Evolutionary conservation across 2,888 invertebrate genomes (phyloP).

Genomic region (Trissoscelio sp.): DNA sequence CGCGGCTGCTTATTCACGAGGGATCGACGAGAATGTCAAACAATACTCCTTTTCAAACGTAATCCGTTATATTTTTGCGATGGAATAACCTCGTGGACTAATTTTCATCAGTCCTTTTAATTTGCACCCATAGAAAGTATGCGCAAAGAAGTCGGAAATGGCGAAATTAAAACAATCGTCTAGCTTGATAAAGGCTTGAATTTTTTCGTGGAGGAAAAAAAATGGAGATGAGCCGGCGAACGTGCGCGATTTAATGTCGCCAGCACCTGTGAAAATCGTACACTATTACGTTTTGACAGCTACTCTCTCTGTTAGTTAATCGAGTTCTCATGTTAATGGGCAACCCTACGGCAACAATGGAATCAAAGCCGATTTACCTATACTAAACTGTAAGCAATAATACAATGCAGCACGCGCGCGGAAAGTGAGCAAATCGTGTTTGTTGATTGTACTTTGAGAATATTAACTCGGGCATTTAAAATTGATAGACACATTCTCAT

Average conservation of each 20-base stretch:
- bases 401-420: conserved; percentile 35
- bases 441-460: conserved; percentile 48
- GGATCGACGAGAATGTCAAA: conserved; percentile 59
- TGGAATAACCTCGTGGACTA: background rate
- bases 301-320: conserved; percentile 74
- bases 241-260: conserved; percentile 67
- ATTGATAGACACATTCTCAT: conserved; percentile 31
- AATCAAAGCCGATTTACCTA: conserved; percentile 73
- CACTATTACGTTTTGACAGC: conserved; percentile 74
- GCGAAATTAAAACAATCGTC: background rate
- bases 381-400: conserved; percentile 58
- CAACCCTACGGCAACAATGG: conserved; percentile 70
- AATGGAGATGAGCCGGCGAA: conserved; percentile 25
- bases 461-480: conserved; percentile 38
- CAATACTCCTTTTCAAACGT: conserved; percentile 42
- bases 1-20: conserved; percentile 40
- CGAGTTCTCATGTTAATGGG: conserved; percentile 76
- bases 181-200: background rate
- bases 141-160: too few relatives aligned
- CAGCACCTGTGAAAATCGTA: conserved; percentile 45
- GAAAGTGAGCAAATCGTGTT: conserved; percentile 56
- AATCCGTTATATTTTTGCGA: conserved; percentile 37
- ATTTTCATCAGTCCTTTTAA: conserved; percentile 5
- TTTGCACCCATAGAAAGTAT: background rate
- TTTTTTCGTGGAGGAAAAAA: background rate